A percentile compares a stretch with the other conserved stretches of the same genome.
These are phyloP conservation scores for Bombycilla garrulus DNA, from an alignment of 2,113 vertebrate species.

Conservation along the genomic window DNA sequence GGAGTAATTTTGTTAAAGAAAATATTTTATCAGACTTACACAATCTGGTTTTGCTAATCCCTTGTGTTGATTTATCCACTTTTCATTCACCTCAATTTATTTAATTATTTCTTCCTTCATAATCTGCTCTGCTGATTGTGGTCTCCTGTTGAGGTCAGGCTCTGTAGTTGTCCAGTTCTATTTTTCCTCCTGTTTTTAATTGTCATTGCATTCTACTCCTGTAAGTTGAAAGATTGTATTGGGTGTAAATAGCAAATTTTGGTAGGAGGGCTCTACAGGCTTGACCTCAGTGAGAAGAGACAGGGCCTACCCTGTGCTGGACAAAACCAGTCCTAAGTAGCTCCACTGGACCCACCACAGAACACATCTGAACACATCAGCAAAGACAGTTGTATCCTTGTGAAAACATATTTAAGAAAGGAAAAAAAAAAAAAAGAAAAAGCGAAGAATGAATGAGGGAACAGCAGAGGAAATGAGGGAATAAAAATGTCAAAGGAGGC, in stretches of 20 bases:
- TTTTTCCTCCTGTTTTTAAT: background rate
- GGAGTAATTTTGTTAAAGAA: background rate
- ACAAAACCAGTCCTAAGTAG: fast-evolving
- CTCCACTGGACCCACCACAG: background rate
- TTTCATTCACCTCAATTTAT: background rate
- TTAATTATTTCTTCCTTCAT: background rate
- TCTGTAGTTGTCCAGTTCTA: background rate
- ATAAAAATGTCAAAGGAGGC: background rate
- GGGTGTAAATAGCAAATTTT: background rate
- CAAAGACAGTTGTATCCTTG: background rate
- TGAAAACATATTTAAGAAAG: background rate
- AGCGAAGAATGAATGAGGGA: background rate
- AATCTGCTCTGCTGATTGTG: background rate
- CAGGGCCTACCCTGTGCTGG: background rate
- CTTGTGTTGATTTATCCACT: background rate
- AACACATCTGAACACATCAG: background rate
- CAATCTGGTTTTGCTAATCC: background rate
- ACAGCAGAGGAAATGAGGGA: background rate
- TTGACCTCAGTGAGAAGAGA: background rate
- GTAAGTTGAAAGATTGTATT: background rate
- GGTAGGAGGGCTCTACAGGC: fast-evolving
- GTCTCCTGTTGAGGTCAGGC: background rate
- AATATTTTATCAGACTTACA: background rate
- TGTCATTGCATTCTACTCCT: background rate
- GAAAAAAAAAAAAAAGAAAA: background rate